Percentiles rank a stretch among this genome's conserved stretches.
phyloP scores from a whole-genome alignment of 2,888 invertebrate species.

The Ophion obscuratus region DNA sequence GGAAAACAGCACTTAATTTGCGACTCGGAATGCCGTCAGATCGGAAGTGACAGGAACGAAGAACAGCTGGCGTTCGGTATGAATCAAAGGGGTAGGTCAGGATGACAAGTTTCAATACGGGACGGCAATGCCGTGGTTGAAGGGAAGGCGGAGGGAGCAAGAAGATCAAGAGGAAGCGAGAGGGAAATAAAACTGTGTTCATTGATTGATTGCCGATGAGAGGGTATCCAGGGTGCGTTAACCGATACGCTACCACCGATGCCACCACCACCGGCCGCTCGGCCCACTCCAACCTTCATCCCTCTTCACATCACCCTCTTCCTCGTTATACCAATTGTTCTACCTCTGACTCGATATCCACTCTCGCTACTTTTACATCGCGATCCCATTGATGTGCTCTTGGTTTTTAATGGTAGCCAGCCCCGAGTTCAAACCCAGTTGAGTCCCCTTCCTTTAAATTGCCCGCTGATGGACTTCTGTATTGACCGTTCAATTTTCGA shows the following conservation, averaged over 20 bases:
- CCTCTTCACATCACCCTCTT: constrained; percentile 43
- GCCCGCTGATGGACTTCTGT: constrained; percentile 61
- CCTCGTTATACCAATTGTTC: constrained; percentile 57
- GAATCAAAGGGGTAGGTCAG: constrained; percentile 10
- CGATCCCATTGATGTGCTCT: constrained; percentile 42
- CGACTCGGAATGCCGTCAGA: not conserved
- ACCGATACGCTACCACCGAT: constrained; percentile 52
- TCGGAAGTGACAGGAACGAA: not conserved
- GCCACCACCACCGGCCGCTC: constrained; percentile 20
- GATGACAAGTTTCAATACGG: constrained; percentile 23
- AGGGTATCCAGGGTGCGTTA: constrained; percentile 53
- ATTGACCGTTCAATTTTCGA: constrained; percentile 64
- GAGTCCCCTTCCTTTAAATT: constrained; percentile 55
- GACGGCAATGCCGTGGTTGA: not conserved
- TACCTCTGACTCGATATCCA: constrained; percentile 51
- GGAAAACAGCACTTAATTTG: not conserved
- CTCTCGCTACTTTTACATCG: constrained; percentile 56
- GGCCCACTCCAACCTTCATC: constrained; percentile 15
- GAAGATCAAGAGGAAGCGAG: not conserved
- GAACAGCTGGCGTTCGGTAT: not conserved
- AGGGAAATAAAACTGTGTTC: constrained; percentile 36
- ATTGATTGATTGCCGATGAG: constrained; percentile 62
- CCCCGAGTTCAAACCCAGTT: constrained; percentile 38
- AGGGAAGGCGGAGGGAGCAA: not conserved
- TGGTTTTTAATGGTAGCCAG: constrained; percentile 31